Conservation (phyloP, 2,113 vertebrate genomes). For the Rhodinocichla rosea region DNA sequence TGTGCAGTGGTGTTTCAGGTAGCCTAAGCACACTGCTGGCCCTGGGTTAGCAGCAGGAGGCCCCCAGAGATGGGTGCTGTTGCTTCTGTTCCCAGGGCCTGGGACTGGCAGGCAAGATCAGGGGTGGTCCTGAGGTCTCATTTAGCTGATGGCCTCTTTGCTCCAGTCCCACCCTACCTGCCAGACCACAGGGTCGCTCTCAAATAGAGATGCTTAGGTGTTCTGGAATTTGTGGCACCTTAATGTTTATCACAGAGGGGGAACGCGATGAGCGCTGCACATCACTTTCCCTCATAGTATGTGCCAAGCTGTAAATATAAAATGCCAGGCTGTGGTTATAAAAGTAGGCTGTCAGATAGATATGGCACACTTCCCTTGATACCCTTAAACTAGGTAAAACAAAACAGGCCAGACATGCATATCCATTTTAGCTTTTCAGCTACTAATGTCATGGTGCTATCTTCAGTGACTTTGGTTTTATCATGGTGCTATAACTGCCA, state of each 20-base stretch:
- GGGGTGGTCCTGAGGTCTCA: background rate
- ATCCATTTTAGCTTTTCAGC: background rate
- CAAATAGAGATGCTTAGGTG: background rate
- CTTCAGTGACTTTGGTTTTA: conserved; percentile 6
- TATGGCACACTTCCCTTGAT: background rate
- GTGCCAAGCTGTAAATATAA: background rate
- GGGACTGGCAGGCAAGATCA: accelerated
- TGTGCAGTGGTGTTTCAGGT: background rate
- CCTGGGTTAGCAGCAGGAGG: background rate
- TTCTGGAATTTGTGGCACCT: background rate
- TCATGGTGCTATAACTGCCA: background rate
- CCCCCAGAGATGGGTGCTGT: background rate
- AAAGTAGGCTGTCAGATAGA: background rate
- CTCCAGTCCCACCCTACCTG: background rate
- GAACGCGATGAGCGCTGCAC: background rate
- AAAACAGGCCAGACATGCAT: background rate
- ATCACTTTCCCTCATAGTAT: background rate
- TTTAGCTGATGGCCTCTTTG: background rate
- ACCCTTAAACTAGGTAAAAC: background rate
- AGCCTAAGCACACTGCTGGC: background rate
- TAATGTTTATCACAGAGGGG: background rate
- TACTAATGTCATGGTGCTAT: background rate
- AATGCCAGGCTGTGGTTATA: conserved; percentile 2
- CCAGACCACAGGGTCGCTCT: background rate
- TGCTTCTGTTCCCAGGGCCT: background rate